Percentiles rank a stretch among this genome's conserved stretches.
phyloP scores from a whole-genome alignment of 2,888 invertebrate species.

The Eilema depressum region DNA sequence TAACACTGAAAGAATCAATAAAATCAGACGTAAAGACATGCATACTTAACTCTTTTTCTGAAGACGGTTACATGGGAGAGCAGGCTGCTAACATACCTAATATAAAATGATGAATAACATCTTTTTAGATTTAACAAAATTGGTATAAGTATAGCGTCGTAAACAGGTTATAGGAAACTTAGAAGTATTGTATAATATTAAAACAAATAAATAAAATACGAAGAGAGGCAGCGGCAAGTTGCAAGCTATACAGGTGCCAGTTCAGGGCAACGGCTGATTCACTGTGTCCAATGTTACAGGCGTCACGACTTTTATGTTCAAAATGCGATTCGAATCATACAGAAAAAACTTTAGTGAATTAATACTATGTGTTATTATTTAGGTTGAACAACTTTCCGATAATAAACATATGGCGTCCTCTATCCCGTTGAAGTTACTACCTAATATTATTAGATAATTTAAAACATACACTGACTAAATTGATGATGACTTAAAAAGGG shows the following conservation, averaged over 20 bases:
- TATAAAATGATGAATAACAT: too few relatives aligned
- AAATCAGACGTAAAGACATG: too few relatives aligned
- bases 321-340: background rate
- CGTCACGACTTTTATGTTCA: constrained; percentile 38
- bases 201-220: constrained; percentile 44
- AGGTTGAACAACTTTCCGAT: background rate
- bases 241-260: constrained; percentile 81
- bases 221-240: constrained; percentile 56
- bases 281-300: constrained; percentile 54
- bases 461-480: background rate
- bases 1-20: too few relatives aligned
- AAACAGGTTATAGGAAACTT: background rate
- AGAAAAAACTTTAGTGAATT: background rate
- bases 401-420: background rate
- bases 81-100: too few relatives aligned
- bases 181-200: constrained; percentile 33
- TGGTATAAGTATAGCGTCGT: background rate
- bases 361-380: background rate
- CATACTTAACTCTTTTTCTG: too few relatives aligned
- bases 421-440: background rate
- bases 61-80: too few relatives aligned
- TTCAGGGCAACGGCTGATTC: constrained; percentile 74
- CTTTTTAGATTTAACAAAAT: too few relatives aligned
- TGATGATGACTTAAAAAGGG: background rate
- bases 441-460: too few relatives aligned